Evolutionary conservation across 2,888 invertebrate species (phyloP).

Genomic region (Euplagia quadripunctaria): DNA sequence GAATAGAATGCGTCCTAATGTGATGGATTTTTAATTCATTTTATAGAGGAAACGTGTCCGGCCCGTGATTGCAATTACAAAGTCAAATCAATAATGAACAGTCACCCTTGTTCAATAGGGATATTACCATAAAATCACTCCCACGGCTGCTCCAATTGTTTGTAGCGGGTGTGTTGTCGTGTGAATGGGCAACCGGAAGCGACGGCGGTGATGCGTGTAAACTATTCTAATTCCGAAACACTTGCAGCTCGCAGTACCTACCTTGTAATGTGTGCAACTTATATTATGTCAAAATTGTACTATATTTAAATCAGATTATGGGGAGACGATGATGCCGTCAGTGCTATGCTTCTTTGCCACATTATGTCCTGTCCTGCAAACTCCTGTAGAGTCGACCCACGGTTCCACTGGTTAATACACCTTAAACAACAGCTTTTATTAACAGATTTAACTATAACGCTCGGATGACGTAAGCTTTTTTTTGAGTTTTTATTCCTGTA

Average conservation of each 20-base stretch:
- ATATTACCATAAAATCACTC: conserved; percentile 84
- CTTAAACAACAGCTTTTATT: no score
- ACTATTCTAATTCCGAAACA: conserved; percentile 75
- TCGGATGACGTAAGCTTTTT: no score
- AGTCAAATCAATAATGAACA: conserved; percentile 72
- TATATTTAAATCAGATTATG: background rate
- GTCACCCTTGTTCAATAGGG: conserved; percentile 64
- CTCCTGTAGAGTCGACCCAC: no score
- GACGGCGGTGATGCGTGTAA: conserved; percentile 73
- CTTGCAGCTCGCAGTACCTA: conserved; percentile 8
- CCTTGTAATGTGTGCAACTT: background rate
- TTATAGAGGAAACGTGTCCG: conserved; percentile 57
- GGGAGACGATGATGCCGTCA: background rate
- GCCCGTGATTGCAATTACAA: conserved; percentile 63
- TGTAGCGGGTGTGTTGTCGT: conserved; percentile 63
- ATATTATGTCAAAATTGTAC: background rate
- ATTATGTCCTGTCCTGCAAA: no score
- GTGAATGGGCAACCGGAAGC: conserved; percentile 68
- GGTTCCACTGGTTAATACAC: no score
- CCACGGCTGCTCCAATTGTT: conserved; percentile 74
- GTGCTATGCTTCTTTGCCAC: background rate
- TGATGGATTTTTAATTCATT: conserved; percentile 48
- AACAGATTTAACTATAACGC: no score
- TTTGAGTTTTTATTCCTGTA: no score
- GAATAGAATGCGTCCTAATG: conserved; percentile 24